These are phyloP conservation scores for Periophthalmus modestus DNA, from an alignment of 2,113 vertebrate genomes.

Conservation along the genomic window DNA sequence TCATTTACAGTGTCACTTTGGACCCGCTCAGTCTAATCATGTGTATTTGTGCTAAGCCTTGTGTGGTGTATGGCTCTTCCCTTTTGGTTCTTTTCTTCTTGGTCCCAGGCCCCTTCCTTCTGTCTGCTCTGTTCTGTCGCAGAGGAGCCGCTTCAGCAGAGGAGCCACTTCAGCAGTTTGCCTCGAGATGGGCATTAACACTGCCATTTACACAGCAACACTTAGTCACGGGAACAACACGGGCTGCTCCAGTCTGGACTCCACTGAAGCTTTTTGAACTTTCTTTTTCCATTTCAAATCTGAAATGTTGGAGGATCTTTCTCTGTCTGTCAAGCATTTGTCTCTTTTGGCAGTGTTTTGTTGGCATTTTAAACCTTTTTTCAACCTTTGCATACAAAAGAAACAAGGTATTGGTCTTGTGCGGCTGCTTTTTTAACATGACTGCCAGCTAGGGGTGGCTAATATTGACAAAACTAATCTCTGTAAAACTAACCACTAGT, in stretches of 20 bases:
- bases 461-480: too few species aligned
- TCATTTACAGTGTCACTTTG: constrained; percentile 53
- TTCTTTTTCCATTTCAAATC: constrained; percentile 34
- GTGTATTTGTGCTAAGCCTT: constrained; percentile 14
- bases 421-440: background rate
- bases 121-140: constrained; percentile 22
- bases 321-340: constrained; percentile 29
- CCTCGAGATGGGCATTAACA: constrained; percentile 54
- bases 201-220: constrained; percentile 56
- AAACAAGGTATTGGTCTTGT: background rate
- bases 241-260: constrained; percentile 16
- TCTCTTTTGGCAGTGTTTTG: background rate
- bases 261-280: constrained; percentile 27
- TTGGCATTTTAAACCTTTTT: background rate
- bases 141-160: constrained; percentile 54
- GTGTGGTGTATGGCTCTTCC: constrained; percentile 15
- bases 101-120: background rate
- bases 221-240: constrained; percentile 66
- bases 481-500: background rate
- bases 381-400: background rate
- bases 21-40: constrained; percentile 40
- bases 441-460: background rate
- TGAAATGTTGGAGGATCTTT: constrained; percentile 30
- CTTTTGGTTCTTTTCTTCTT: background rate
- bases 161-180: constrained; percentile 56